Percentiles rank a stretch among this genome's conserved stretches.
Conservation (phyloP, 2,888 invertebrate genomes). For the Shargacucullia verbasci region DNA sequence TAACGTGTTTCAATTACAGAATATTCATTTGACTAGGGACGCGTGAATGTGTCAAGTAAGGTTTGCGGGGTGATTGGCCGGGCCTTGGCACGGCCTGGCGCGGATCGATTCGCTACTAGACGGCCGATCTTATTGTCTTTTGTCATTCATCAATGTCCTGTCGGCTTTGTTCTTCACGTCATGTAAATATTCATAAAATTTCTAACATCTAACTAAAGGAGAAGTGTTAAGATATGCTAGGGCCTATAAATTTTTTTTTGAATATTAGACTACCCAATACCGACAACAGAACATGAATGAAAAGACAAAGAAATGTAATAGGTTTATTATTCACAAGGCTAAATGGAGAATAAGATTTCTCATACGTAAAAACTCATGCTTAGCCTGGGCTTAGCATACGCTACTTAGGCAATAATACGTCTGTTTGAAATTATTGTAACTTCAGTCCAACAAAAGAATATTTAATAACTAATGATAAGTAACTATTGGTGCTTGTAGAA, state of each 20-base stretch:
- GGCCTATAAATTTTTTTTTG: too few relatives aligned
- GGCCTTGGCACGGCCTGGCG: slow-evolving; percentile 73
- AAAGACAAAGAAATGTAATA: too few relatives aligned
- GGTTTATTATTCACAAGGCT: too few relatives aligned
- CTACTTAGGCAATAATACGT: too few relatives aligned
- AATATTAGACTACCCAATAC: too few relatives aligned
- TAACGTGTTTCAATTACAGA: slow-evolving; percentile 15
- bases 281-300: too few relatives aligned
- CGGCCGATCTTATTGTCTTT: slow-evolving; percentile 69
- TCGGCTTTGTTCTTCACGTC: slow-evolving; percentile 52
- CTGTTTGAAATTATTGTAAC: too few relatives aligned
- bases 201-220: slow-evolving; percentile 12
- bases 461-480: not conserved
- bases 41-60: slow-evolving; percentile 64
- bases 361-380: too few relatives aligned
- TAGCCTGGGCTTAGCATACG: too few relatives aligned
- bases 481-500: slow-evolving; percentile 1
- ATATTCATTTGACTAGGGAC: slow-evolving; percentile 22
- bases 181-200: slow-evolving; percentile 44
- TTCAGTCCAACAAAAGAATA: too few relatives aligned
- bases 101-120: slow-evolving; percentile 79
- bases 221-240: too few relatives aligned
- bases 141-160: slow-evolving; percentile 71
- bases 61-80: slow-evolving; percentile 82
- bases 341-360: too few relatives aligned